Conservation (phyloP, 2,797 vertebrate species). For the Rachycentron canadum region DNA sequence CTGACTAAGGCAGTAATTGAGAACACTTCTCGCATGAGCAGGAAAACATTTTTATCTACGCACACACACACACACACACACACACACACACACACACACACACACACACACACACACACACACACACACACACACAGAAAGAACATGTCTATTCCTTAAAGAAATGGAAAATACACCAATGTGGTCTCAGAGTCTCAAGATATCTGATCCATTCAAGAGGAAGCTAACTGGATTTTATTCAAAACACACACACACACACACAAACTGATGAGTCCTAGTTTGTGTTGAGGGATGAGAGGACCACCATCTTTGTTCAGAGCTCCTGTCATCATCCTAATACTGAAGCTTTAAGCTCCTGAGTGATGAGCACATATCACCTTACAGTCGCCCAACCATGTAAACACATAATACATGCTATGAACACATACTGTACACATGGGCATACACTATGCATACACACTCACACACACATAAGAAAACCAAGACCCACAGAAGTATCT, state of each 20-base stretch:
- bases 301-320: conserved; percentile 79
- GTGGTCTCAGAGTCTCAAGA: conserved; percentile 73
- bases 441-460: conserved; percentile 2
- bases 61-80: conserved; percentile 34
- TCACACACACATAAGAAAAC: background rate
- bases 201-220: conserved; percentile 74
- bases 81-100: conserved; percentile 13
- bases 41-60: conserved; percentile 83
- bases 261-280: conserved; percentile 63
- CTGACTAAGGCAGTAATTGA: conserved; percentile 84
- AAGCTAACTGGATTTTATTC: conserved; percentile 70
- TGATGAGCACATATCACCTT: conserved; percentile 65
- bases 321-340: conserved; percentile 72
- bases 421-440: background rate
- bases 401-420: conserved; percentile 28
- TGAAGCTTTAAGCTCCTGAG: conserved; percentile 60
- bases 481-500: conserved; percentile 1
- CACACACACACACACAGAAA: too few species aligned
- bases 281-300: conserved; percentile 68
- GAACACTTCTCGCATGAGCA: conserved; percentile 86
- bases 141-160: conserved; percentile 79
- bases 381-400: conserved; percentile 38
- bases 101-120: conserved; percentile 9
- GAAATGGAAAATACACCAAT: conserved; percentile 81
- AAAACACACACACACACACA: conserved; percentile 31